Conservation (phyloP, 2,888 invertebrate genomes). For the Cryptosula pallasiana region DNA sequence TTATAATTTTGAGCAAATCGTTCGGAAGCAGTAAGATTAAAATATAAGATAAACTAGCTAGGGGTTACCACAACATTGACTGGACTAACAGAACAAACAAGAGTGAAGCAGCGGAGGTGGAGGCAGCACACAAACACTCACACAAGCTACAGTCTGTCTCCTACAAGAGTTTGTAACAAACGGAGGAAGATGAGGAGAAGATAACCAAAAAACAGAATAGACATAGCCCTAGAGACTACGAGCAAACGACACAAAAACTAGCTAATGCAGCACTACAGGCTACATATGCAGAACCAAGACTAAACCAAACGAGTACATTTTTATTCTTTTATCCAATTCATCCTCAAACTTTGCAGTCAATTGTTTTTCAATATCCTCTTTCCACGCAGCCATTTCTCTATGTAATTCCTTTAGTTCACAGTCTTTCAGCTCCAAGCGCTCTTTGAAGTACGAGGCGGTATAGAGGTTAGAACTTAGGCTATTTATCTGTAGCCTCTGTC, state of each 20-base stretch:
- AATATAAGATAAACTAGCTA: no score
- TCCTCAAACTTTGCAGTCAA: slow-evolving; percentile 34
- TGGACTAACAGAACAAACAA: no score
- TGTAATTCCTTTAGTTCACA: slow-evolving; percentile 35
- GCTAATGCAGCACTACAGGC: neutral
- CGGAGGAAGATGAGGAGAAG: no score
- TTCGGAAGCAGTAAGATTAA: no score
- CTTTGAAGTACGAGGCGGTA: slow-evolving; percentile 7
- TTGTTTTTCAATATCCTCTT: slow-evolving; percentile 34
- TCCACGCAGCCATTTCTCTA: slow-evolving; percentile 33
- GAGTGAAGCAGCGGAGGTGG: no score
- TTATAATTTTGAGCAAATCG: no score
- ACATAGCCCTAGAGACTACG: neutral
- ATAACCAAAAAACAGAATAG: no score
- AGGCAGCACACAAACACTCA: no score
- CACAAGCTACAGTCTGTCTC: no score
- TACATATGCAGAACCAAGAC: neutral
- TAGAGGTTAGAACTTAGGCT: neutral
- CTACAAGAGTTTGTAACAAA: no score
- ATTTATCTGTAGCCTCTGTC: neutral
- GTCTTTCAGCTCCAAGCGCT: slow-evolving; percentile 30
- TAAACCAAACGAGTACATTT: slow-evolving; percentile 31
- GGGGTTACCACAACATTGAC: no score
- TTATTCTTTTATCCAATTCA: slow-evolving; percentile 34
- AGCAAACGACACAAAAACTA: neutral